A percentile compares a stretch with the other conserved stretches of the same genome.
Evolutionary conservation across 2,888 invertebrate species (phyloP).

Genomic region (Lasius platythorax): DNA sequence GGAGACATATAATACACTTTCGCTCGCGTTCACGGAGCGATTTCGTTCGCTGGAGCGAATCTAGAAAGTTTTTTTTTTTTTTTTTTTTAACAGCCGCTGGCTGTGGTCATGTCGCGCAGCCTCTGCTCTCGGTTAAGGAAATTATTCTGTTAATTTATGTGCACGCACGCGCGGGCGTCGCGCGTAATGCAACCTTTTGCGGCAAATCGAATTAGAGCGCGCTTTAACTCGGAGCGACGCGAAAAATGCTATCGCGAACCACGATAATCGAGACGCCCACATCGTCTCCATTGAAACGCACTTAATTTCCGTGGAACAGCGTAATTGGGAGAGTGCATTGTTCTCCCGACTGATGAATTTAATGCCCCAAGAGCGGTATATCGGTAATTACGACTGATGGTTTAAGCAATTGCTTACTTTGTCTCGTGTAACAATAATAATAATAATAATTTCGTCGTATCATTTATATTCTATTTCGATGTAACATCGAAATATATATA

Average conservation of each 20-base stretch:
- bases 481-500: neutral
- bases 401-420: neutral
- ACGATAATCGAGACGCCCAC: constrained; percentile 29
- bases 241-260: neutral
- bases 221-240: neutral
- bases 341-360: neutral
- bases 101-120: neutral
- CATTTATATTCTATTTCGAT: neutral
- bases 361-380: neutral
- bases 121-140: neutral
- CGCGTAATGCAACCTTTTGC: neutral
- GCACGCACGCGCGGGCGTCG: neutral
- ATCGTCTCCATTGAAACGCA: constrained; percentile 3
- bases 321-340: constrained; percentile 6
- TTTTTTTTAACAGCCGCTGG: neutral
- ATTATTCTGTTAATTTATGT: constrained; percentile 1
- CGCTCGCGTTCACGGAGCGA: neutral
- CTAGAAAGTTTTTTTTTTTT: neutral
- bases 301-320: constrained; percentile 2
- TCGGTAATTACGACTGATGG: neutral
- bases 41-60: neutral
- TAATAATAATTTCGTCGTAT: neutral
- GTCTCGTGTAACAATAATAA: neutral
- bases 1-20: neutral
- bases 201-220: constrained; percentile 10